These are phyloP conservation scores for Acanthopleura granulata DNA, from an alignment of 2,888 invertebrate species.

Conservation along the genomic window DNA sequence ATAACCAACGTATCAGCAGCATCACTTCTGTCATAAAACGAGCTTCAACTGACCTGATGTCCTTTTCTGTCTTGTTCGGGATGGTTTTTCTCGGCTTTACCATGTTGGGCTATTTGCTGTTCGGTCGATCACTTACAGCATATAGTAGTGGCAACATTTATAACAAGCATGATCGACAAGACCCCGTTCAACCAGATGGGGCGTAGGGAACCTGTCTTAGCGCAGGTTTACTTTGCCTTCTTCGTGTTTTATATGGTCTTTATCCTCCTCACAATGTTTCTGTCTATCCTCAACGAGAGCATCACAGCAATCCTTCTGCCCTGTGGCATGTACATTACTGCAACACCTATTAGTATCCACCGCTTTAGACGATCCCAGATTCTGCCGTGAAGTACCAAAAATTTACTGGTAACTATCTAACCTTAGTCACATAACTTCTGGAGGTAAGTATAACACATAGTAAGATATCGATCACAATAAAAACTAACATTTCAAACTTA, in stretches of 20 bases:
- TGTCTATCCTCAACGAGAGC: conserved; percentile 50
- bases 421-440: too few relatives aligned
- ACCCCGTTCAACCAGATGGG: conserved; percentile 42
- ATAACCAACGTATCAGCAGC: conserved; percentile 71
- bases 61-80: conserved; percentile 69
- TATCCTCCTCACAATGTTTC: conserved; percentile 50
- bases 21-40: conserved; percentile 67
- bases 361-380: too few relatives aligned
- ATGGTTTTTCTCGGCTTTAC: conserved; percentile 63
- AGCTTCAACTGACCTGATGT: conserved; percentile 66
- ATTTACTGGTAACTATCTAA: too few relatives aligned
- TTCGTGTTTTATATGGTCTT: conserved; percentile 50
- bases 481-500: too few relatives aligned
- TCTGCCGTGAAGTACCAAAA: too few relatives aligned
- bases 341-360: too few relatives aligned
- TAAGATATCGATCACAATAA: too few relatives aligned
- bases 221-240: conserved; percentile 47
- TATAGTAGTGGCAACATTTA: conserved; percentile 67
- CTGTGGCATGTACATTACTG: too few relatives aligned
- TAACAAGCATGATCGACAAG: conserved; percentile 57
- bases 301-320: conserved; percentile 38
- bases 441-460: too few relatives aligned
- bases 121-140: conserved; percentile 52
- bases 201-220: conserved; percentile 38
- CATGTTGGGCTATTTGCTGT: conserved; percentile 60